A percentile compares a stretch with the other conserved stretches of the same genome.
phyloP scores from a whole-genome alignment of 2,888 invertebrate genomes.

The Galeruca laticollis region DNA sequence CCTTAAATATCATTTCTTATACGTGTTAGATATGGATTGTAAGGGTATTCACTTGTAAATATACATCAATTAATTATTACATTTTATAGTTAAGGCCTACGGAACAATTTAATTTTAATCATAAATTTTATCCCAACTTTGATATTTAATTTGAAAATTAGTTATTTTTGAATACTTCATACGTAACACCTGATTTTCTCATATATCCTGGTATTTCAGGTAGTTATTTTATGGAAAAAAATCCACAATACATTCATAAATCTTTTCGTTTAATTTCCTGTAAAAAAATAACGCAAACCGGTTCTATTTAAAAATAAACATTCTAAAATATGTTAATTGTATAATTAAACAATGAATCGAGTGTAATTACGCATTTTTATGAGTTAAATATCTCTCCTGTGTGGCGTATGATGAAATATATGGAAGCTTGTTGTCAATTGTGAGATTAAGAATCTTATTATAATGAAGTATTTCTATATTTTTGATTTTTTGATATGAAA shows the following conservation, averaged over 20 bases:
- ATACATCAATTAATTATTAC: too few relatives aligned
- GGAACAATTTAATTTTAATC: too few relatives aligned
- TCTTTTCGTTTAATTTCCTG: background rate
- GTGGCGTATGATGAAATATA: background rate
- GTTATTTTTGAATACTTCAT: too few relatives aligned
- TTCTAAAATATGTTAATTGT: conserved; percentile 3
- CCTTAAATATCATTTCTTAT: too few relatives aligned
- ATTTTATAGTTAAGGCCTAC: too few relatives aligned
- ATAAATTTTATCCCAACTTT: too few relatives aligned
- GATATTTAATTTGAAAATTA: too few relatives aligned
- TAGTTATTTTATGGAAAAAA: background rate
- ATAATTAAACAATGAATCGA: conserved; percentile 3
- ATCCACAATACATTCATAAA: conserved; percentile 2
- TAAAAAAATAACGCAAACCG: conserved; percentile 1
- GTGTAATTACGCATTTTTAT: background rate
- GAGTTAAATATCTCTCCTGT: conserved; percentile 1
- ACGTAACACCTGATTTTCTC: background rate
- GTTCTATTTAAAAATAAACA: conserved; percentile 3
- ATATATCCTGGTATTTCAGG: background rate
- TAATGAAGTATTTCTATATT: background rate
- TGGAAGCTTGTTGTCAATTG: background rate
- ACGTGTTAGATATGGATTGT: too few relatives aligned
- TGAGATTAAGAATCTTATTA: background rate
- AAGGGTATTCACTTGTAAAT: too few relatives aligned
- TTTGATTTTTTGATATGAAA: background rate